Conservation (phyloP, 2,888 invertebrate species). For the Hemaris fuciformis region DNA sequence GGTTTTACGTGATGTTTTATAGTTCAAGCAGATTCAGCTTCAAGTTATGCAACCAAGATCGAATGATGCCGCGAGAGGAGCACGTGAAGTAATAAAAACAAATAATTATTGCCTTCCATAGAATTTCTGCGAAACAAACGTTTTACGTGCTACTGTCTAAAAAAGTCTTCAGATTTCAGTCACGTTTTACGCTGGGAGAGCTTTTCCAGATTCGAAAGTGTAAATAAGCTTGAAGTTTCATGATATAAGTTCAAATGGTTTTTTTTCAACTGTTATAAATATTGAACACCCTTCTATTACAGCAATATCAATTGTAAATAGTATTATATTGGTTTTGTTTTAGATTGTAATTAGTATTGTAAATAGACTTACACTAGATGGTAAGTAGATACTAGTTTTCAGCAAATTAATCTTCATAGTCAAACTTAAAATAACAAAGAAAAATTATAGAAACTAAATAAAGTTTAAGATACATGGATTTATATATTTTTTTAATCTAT, state of each 20-base stretch:
- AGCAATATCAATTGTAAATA: not conserved
- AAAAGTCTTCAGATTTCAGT: not conserved
- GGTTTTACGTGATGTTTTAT: too few species aligned
- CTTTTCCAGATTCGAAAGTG: not conserved
- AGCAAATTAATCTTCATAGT: too few species aligned
- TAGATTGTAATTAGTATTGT: too few species aligned
- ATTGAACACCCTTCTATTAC: not conserved
- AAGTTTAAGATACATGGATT: too few species aligned
- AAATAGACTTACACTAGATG: not conserved
- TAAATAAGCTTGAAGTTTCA: not conserved
- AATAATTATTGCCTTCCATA: too few species aligned
- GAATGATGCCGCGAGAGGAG: not conserved
- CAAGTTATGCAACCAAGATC: too few species aligned
- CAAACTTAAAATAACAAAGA: too few species aligned
- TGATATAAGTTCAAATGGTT: not conserved
- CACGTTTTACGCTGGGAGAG: not conserved
- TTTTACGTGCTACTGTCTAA: not conserved
- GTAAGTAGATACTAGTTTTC: too few species aligned
- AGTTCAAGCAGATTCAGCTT: too few species aligned
- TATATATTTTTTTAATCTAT: too few species aligned
- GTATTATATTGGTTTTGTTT: too few species aligned
- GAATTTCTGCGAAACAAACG: not conserved
- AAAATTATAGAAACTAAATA: too few species aligned
- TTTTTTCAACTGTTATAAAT: not conserved
- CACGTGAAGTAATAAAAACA: not conserved